These are phyloP conservation scores for Epizoanthus scotinus DNA, from an alignment of 92 coral and sea anemone genomes.

Conservation along the genomic window DNA sequence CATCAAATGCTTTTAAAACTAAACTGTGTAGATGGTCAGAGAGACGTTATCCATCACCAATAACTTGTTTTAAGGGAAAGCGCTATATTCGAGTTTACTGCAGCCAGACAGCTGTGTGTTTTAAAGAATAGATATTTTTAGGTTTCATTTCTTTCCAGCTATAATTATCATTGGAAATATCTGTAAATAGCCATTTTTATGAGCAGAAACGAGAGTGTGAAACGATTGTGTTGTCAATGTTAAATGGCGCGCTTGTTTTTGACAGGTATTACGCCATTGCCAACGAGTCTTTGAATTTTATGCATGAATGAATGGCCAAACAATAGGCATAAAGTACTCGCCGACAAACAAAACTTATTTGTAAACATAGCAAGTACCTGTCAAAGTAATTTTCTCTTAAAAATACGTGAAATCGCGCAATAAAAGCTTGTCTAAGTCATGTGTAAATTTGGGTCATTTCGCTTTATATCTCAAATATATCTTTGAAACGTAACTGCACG, in stretches of 20 bases:
- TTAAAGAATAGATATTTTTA: neutral
- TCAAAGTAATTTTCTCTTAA: neutral
- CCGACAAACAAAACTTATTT: neutral
- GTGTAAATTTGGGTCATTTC: neutral
- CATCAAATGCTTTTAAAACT: neutral
- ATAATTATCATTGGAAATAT: slow-evolving; percentile 11
- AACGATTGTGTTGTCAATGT: neutral
- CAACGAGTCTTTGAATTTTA: neutral
- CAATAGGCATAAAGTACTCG: neutral
- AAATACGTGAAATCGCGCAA: neutral
- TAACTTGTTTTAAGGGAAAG: slow-evolving; percentile 9
- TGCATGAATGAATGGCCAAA: neutral
- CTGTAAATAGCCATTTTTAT: neutral
- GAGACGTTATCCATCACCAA: neutral
- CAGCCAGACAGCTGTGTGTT: neutral
- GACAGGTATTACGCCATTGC: neutral
- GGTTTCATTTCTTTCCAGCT: neutral
- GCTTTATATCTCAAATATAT: neutral
- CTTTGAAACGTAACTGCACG: neutral
- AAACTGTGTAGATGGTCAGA: neutral
- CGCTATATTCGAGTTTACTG: neutral
- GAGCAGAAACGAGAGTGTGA: neutral
- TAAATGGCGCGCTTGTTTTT: neutral
- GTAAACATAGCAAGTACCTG: neutral
- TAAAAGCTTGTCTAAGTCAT: neutral